Evolutionary conservation across 2,888 invertebrate species (phyloP).

Genomic region (Andrena bicolor): DNA sequence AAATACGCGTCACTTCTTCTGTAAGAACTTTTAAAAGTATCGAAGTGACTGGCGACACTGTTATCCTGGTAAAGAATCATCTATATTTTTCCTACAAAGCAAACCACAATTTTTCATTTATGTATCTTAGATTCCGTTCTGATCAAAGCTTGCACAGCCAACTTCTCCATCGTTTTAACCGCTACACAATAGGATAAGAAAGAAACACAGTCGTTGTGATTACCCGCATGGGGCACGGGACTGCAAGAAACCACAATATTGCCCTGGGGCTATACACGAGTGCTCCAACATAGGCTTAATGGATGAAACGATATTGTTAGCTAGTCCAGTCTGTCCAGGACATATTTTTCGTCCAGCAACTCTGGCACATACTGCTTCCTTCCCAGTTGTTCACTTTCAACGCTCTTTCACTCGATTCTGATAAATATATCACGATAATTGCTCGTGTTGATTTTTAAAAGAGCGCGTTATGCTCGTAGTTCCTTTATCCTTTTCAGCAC

Average conservation of each 20-base stretch:
- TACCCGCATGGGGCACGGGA: constrained; percentile 65
- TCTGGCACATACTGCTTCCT: constrained; percentile 45
- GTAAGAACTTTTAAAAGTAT: too few species aligned
- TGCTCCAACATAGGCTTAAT: constrained; percentile 55
- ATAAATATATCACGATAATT: not conserved
- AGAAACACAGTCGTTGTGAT: constrained; percentile 57
- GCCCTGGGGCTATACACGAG: constrained; percentile 41
- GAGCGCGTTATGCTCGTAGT: not conserved
- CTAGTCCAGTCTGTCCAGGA: constrained; percentile 45
- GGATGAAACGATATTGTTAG: constrained; percentile 60
- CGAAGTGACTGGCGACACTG: not conserved
- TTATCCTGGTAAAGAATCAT: constrained; percentile 58
- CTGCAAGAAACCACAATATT: constrained; percentile 68
- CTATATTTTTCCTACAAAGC: constrained; percentile 44
- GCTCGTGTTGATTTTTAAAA: not conserved
- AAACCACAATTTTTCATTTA: constrained; percentile 59
- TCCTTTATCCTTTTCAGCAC: not conserved
- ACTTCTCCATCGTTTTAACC: constrained; percentile 62
- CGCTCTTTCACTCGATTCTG: constrained; percentile 1
- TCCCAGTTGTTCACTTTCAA: constrained; percentile 32
- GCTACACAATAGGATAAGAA: constrained; percentile 21
- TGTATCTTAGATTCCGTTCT: constrained; percentile 45
- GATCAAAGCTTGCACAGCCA: constrained; percentile 61
- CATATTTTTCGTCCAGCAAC: constrained; percentile 52
- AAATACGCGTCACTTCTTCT: too few species aligned